Conservation (phyloP, 2,888 invertebrate genomes). For the Hybos culiciformis region DNA sequence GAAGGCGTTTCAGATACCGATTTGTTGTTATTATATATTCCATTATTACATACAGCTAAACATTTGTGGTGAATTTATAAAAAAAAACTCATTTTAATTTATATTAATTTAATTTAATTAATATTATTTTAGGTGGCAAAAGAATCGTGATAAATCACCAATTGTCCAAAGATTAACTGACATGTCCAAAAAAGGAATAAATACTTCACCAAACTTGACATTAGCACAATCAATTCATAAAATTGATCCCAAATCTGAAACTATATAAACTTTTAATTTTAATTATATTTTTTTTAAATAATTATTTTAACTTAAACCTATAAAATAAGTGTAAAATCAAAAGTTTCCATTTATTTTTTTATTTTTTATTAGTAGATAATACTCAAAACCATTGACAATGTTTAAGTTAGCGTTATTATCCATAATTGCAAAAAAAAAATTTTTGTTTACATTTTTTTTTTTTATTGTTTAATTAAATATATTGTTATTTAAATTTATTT, state of each 20-base stretch:
- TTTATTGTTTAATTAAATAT: too few relatives aligned
- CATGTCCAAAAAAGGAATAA: slow-evolving; percentile 52
- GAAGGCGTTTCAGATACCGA: slow-evolving; percentile 60
- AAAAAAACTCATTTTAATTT: background rate
- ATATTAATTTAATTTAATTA: background rate
- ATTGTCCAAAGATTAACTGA: slow-evolving; percentile 46
- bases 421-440: too few relatives aligned
- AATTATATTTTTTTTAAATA: too few relatives aligned
- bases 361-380: too few relatives aligned
- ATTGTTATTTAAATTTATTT: too few relatives aligned
- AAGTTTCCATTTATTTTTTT: too few relatives aligned
- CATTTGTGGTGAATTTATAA: slow-evolving; percentile 45
- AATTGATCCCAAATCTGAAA: slow-evolving; percentile 38
- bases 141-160: slow-evolving; percentile 46
- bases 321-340: too few relatives aligned
- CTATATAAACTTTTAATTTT: slow-evolving; percentile 20
- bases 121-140: slow-evolving; percentile 41
- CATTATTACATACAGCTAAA: slow-evolving; percentile 51
- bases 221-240: slow-evolving; percentile 51
- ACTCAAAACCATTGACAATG: too few relatives aligned
- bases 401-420: too few relatives aligned
- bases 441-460: too few relatives aligned
- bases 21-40: slow-evolving; percentile 51
- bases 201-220: slow-evolving; percentile 42
- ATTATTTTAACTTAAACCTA: too few relatives aligned